phyloP scores from a whole-genome alignment of 1,140 invertebrate genomes.

The Bemisia tabaci region DNA sequence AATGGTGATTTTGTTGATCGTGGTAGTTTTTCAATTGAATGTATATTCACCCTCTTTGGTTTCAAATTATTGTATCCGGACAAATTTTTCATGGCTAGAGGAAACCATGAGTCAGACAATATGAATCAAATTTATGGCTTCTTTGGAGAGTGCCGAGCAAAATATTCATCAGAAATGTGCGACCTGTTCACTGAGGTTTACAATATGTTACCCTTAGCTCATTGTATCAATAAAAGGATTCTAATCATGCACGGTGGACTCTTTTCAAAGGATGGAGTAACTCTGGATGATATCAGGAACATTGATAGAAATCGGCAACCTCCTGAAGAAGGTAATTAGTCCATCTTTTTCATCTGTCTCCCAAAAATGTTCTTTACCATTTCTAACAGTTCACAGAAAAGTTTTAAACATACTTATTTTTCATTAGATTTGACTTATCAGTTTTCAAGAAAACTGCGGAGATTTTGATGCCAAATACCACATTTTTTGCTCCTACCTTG shows the following conservation, averaged over 20 bases:
- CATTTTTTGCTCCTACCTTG: too few species aligned
- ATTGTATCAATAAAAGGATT: constrained; percentile 85
- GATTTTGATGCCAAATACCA: too few species aligned
- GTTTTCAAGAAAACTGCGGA: too few species aligned
- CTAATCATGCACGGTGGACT: constrained; percentile 92
- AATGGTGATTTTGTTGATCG: constrained; percentile 99
- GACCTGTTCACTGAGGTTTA: constrained; percentile 97
- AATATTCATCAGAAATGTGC: constrained; percentile 88
- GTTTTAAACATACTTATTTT: too few species aligned
- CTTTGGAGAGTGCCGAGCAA: constrained; percentile 92
- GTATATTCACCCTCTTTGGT: constrained; percentile 94
- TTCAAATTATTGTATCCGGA: constrained; percentile 95
- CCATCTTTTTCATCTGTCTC: constrained; percentile 8
- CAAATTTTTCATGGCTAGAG: constrained; percentile 73
- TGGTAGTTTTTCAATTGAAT: constrained; percentile 98
- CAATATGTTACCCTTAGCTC: constrained; percentile 90
- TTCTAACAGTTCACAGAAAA: too few species aligned
- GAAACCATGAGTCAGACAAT: constrained; percentile 93
- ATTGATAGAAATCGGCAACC: constrained; percentile 89
- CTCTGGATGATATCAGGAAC: constrained; percentile 74
- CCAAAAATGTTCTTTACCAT: too few species aligned
- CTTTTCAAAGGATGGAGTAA: constrained; percentile 80
- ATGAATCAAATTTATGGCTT: constrained; percentile 99
- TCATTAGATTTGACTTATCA: too few species aligned
- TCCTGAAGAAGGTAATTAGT: constrained; percentile 70